Evolutionary conservation across 2,113 vertebrate genomes (phyloP).

Genomic region (Thomomys bottae): DNA sequence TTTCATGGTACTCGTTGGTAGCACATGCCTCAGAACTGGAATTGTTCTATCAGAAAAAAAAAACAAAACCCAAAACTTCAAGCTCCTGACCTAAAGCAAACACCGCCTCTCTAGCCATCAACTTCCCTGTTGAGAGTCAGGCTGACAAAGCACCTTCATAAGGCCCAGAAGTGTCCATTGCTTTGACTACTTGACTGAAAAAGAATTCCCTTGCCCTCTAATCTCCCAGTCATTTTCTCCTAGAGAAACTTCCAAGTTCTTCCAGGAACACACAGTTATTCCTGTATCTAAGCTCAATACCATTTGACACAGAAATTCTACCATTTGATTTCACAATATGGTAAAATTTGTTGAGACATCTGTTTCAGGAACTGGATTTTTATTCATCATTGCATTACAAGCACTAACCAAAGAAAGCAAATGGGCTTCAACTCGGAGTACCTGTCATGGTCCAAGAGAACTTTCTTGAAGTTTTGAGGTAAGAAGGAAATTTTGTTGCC

Average conservation of each 20-base stretch:
- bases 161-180: not conserved
- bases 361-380: not conserved
- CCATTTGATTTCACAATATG: not conserved
- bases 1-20: not conserved
- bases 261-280: not conserved
- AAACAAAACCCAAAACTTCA: not conserved
- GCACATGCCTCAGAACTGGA: not conserved
- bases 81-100: not conserved
- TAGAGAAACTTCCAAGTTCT: not conserved
- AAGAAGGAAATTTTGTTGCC: conserved; percentile 25
- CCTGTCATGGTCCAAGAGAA: not conserved
- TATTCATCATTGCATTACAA: not conserved
- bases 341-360: not conserved
- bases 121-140: not conserved
- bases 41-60: not conserved
- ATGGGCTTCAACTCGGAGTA: not conserved
- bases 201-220: not conserved
- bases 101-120: not conserved
- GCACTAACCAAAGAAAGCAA: not conserved
- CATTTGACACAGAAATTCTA: not conserved
- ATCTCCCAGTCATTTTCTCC: not conserved
- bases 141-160: not conserved
- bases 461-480: not conserved
- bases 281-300: not conserved
- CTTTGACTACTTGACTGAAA: not conserved